A percentile compares a stretch with the other conserved stretches of the same genome.
phyloP scores from a whole-genome alignment of 2,888 invertebrate genomes.

The Diarsia rubi region DNA sequence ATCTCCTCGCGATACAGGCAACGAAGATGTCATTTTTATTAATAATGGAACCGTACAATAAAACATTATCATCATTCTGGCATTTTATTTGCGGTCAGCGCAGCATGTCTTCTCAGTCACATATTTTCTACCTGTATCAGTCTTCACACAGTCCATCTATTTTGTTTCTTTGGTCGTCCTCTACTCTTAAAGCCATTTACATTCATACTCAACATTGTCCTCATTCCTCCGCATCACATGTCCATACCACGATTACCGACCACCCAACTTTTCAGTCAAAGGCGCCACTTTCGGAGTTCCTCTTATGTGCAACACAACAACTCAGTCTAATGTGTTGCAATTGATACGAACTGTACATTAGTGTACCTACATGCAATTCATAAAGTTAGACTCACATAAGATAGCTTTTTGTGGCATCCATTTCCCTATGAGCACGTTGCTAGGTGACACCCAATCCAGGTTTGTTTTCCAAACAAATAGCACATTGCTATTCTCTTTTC shows the following conservation, averaged over 20 bases:
- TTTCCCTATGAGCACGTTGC: conserved; percentile 92
- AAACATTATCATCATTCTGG: neutral
- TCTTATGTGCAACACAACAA: neutral
- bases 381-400: conserved; percentile 88
- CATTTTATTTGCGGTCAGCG: no score
- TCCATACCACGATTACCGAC: no score
- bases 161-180: no score
- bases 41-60: neutral
- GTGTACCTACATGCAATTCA: neutral
- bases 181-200: no score
- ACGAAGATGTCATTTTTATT: neutral
- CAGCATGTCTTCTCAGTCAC: no score
- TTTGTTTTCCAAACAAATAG: conserved; percentile 94
- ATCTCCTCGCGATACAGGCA: neutral
- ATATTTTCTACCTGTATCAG: no score
- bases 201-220: no score
- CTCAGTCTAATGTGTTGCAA: neutral
- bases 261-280: no score
- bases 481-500: conserved; percentile 80
- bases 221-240: no score
- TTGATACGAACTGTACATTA: neutral
- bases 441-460: conserved; percentile 90
- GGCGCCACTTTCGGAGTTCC: no score
- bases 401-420: conserved; percentile 95
- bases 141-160: no score